Evolutionary conservation across 92 coral and sea anemone species (phyloP).

Genomic region (Montipora capitata): DNA sequence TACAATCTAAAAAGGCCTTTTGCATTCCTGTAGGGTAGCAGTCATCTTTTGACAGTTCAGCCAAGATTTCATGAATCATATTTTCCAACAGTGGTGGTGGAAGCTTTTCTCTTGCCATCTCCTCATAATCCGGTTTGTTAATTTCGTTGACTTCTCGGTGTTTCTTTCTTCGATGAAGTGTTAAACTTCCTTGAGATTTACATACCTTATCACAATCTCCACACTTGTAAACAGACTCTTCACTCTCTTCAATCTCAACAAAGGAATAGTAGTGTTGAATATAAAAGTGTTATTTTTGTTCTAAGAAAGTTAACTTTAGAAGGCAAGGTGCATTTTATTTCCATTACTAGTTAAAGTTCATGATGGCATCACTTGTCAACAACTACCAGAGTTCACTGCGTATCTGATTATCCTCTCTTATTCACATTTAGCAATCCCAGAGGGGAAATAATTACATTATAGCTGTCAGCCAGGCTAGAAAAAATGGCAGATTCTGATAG

Average conservation of each 20-base stretch:
- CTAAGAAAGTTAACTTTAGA: slow-evolving; percentile 27
- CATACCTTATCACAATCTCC: not conserved
- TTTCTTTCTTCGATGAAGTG: slow-evolving; percentile 9
- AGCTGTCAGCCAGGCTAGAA: not conserved
- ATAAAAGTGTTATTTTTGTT: not conserved
- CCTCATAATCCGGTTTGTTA: slow-evolving; percentile 11
- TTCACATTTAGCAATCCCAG: not conserved
- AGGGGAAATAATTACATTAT: slow-evolving; percentile 3
- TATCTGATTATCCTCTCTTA: not conserved
- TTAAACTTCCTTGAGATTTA: slow-evolving; percentile 20
- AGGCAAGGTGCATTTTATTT: slow-evolving; percentile 30
- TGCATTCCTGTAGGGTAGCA: slow-evolving; percentile 20
- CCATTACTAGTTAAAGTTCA: slow-evolving; percentile 6
- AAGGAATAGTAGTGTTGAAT: not conserved
- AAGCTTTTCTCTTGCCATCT: slow-evolving; percentile 19
- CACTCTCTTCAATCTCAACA: slow-evolving; percentile 27
- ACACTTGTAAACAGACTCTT: slow-evolving; percentile 2
- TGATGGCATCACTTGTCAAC: slow-evolving; percentile 40
- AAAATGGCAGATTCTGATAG: not conserved
- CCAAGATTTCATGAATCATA: not conserved
- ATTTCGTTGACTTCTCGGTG: slow-evolving; percentile 23
- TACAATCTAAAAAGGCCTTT: not conserved
- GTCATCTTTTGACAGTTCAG: slow-evolving; percentile 19
- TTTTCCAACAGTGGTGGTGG: slow-evolving; percentile 14
- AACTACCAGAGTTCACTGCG: slow-evolving; percentile 12